Percentiles rank a stretch among this genome's conserved stretches.
These are phyloP conservation scores for Diachrysia chrysitis DNA, from an alignment of 2,888 invertebrate genomes.

Conservation along the genomic window DNA sequence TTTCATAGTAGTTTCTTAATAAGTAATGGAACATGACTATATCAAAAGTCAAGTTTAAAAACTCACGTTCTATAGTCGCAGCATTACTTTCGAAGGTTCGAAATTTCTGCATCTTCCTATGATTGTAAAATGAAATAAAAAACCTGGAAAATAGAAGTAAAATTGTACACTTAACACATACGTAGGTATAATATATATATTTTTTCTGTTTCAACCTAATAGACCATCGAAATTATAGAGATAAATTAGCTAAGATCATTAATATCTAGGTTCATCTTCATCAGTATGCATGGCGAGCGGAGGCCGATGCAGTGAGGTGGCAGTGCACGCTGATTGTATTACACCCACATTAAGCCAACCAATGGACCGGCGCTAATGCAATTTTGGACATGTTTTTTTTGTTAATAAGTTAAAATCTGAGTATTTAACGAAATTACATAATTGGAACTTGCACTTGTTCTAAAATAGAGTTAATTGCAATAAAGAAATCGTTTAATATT, in stretches of 20 bases:
- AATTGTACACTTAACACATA: too few species aligned
- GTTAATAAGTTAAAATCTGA: not conserved
- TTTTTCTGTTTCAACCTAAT: too few species aligned
- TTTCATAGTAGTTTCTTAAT: too few species aligned
- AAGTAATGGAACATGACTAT: too few species aligned
- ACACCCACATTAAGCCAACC: slow-evolving; percentile 58
- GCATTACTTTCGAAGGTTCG: too few species aligned
- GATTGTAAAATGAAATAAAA: too few species aligned
- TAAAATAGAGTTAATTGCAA: not conserved
- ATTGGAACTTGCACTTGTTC: not conserved
- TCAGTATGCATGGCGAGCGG: slow-evolving; percentile 68
- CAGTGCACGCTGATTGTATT: slow-evolving; percentile 70
- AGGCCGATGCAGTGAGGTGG: slow-evolving; percentile 59
- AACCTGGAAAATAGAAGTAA: too few species aligned
- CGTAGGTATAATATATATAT: too few species aligned
- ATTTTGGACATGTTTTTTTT: slow-evolving; percentile 21
- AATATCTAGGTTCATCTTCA: slow-evolving; percentile 60
- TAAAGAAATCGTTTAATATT: not conserved
- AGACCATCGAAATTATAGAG: slow-evolving; percentile 59
- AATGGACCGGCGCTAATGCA: slow-evolving; percentile 35
- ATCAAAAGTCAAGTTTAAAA: too few species aligned
- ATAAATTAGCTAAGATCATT: slow-evolving; percentile 62
- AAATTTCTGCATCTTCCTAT: too few species aligned
- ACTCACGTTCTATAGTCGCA: too few species aligned
- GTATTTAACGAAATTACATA: not conserved